These are phyloP conservation scores for Rhingia rostrata DNA, from an alignment of 2,888 invertebrate species.

Conservation along the genomic window DNA sequence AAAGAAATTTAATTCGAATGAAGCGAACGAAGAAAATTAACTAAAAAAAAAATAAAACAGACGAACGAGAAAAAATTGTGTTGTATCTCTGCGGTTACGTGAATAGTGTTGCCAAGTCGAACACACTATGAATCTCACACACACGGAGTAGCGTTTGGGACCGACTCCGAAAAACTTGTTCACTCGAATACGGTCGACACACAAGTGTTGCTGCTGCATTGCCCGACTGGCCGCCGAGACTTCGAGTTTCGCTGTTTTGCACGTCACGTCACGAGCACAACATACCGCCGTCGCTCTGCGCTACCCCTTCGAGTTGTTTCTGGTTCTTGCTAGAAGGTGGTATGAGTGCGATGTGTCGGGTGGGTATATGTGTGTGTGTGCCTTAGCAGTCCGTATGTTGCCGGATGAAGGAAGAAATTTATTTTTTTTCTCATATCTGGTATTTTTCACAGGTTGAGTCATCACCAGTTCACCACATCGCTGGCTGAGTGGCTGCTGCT, in stretches of 20 bases:
- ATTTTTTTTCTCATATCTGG: conserved; percentile 54
- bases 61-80: conserved; percentile 9
- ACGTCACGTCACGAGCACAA: conserved; percentile 47
- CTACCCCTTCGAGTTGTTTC: conserved; percentile 25
- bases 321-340: conserved; percentile 66
- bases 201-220: conserved; percentile 71
- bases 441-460: conserved; percentile 72
- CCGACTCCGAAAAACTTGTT: conserved; percentile 62
- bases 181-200: conserved; percentile 70
- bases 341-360: conserved; percentile 44
- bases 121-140: conserved; percentile 37
- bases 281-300: conserved; percentile 30
- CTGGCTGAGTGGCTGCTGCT: conserved; percentile 1
- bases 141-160: conserved; percentile 42
- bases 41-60: too few relatives aligned
- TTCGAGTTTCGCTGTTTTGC: conserved; percentile 66
- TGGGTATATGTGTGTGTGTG: conserved; percentile 61
- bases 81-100: conserved; percentile 64
- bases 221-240: conserved; percentile 39
- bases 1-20: conserved; percentile 45
- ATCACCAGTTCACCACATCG: conserved; percentile 31
- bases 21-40: too few relatives aligned
- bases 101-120: conserved; percentile 68
- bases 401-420: conserved; percentile 72
- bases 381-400: conserved; percentile 52